These are phyloP conservation scores for Phoebastria nigripes DNA, from an alignment of 2,797 vertebrate species.

Conservation along the genomic window DNA sequence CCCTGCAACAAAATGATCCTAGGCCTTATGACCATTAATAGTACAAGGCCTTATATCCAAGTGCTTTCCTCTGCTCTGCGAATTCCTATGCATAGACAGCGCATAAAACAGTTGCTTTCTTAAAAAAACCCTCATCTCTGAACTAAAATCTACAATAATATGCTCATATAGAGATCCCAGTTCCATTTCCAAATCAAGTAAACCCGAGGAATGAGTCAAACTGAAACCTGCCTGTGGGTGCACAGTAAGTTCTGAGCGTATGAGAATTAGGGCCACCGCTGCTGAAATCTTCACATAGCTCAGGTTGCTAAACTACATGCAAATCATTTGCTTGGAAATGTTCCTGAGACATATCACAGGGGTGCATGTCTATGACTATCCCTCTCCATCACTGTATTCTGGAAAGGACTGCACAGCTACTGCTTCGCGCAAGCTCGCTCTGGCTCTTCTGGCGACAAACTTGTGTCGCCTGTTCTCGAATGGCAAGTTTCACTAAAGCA, in stretches of 20 bases:
- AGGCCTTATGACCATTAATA: not conserved
- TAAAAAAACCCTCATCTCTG: not conserved
- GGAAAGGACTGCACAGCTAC: not conserved
- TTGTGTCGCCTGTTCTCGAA: accelerated
- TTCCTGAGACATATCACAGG: not conserved
- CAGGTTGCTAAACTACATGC: not conserved
- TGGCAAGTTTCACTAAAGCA: not conserved
- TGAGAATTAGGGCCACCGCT: not conserved
- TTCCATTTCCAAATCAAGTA: slow-evolving; percentile 21
- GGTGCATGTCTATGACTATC: not conserved
- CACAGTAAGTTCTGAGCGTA: not conserved
- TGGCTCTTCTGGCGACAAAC: not conserved
- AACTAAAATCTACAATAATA: not conserved
- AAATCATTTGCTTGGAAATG: not conserved
- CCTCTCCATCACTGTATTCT: not conserved
- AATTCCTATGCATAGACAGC: not conserved
- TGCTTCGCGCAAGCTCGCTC: not conserved
- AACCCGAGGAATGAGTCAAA: not conserved
- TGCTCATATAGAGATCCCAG: slow-evolving; percentile 3
- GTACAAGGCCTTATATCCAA: not conserved
- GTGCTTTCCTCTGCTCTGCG: not conserved
- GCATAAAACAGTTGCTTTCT: not conserved
- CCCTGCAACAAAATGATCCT: not conserved
- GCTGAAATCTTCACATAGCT: not conserved
- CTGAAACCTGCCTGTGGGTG: slow-evolving; percentile 7